Conservation (phyloP, 1,140 invertebrate genomes). For the Temnothorax curvispinosus region DNA sequence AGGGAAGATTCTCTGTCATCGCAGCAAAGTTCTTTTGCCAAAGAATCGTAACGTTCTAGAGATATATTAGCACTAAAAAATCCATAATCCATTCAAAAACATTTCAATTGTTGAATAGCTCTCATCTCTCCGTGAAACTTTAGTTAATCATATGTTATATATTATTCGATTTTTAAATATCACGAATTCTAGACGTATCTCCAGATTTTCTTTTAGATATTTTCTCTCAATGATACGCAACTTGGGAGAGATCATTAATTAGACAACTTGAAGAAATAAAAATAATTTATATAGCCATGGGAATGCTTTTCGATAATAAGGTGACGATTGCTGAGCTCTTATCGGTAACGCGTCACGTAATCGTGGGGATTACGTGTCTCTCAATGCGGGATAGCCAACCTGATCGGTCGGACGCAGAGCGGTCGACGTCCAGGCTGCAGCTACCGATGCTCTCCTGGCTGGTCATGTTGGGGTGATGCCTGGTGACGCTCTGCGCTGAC, state of each 20-base stretch:
- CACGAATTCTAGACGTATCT: background rate
- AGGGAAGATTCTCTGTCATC: background rate
- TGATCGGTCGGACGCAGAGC: slow-evolving; percentile 92
- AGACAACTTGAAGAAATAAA: background rate
- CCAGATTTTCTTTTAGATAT: background rate
- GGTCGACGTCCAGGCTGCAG: slow-evolving; percentile 93
- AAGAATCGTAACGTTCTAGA: background rate
- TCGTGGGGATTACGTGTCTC: background rate
- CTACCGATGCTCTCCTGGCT: slow-evolving; percentile 90
- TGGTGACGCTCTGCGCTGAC: slow-evolving; percentile 38
- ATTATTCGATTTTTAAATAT: background rate
- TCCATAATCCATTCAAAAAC: background rate
- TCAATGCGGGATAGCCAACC: slow-evolving; percentile 85
- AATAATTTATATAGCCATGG: background rate
- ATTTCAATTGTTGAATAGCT: background rate
- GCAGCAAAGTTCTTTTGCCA: background rate
- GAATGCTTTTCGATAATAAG: background rate
- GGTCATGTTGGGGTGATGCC: slow-evolving; percentile 83
- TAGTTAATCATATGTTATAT: background rate
- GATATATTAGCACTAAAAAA: background rate
- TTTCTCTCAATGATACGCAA: background rate
- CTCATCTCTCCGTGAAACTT: background rate
- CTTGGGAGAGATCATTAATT: background rate
- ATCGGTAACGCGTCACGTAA: background rate
- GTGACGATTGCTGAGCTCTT: background rate